phyloP scores from a whole-genome alignment of 2,797 vertebrate species.

The Neomorphus geoffroyi region DNA sequence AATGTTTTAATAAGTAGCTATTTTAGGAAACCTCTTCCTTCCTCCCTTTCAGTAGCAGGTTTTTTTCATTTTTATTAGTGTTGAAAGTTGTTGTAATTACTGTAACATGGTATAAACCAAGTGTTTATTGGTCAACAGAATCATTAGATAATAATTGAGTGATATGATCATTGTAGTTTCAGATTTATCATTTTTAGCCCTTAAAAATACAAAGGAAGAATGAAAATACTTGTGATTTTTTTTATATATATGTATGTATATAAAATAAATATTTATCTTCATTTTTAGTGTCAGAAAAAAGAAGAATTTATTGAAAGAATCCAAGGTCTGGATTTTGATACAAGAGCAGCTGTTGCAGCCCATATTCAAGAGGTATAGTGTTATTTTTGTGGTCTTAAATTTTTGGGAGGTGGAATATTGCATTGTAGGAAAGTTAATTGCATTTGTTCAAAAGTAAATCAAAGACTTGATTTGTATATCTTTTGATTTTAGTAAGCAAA shows the following conservation, averaged over 20 bases:
- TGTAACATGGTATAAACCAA: neutral
- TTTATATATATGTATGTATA: neutral
- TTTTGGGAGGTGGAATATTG: neutral
- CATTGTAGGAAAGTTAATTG: neutral
- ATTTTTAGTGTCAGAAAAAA: slow-evolving; percentile 92
- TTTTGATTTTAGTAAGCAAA: neutral
- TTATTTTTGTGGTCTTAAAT: neutral
- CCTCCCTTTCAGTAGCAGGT: neutral
- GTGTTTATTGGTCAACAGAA: neutral
- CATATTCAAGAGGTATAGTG: slow-evolving; percentile 96
- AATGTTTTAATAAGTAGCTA: neutral
- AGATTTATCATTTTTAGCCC: neutral
- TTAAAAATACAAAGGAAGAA: neutral
- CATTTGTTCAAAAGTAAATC: neutral
- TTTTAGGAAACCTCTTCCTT: neutral
- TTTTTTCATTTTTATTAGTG: neutral
- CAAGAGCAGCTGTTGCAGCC: slow-evolving; percentile 93
- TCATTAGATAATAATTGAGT: neutral
- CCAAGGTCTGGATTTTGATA: slow-evolving; percentile 95
- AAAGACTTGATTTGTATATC: neutral
- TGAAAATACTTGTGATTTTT: neutral
- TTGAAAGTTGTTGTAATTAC: neutral
- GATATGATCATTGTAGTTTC: neutral
- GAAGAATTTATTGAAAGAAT: slow-evolving; percentile 98
- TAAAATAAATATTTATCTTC: slow-evolving; percentile 21